A percentile compares a stretch with the other conserved stretches of the same genome.
These are phyloP conservation scores for Brachypodius melanocephalos DNA, from an alignment of 2,113 vertebrate species.

Conservation along the genomic window DNA sequence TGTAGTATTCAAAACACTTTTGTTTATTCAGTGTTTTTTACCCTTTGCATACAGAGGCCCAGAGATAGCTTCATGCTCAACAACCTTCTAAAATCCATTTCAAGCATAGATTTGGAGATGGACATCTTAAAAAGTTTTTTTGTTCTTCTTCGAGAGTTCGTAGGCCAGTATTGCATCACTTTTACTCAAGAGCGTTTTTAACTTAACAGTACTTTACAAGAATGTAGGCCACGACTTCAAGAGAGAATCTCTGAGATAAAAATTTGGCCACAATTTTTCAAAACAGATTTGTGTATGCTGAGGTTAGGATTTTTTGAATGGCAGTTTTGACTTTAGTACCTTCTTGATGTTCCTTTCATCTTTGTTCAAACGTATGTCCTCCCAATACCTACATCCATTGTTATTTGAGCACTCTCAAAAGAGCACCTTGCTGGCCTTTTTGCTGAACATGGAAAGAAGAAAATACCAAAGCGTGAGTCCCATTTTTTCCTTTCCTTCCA, in stretches of 20 bases:
- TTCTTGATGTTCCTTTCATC: neutral
- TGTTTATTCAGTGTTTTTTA: neutral
- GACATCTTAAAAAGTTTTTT: neutral
- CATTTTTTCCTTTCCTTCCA: neutral
- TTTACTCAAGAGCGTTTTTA: neutral
- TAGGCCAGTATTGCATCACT: neutral
- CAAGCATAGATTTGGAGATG: neutral
- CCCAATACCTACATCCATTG: neutral
- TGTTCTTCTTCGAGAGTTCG: neutral
- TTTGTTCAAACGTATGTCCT: neutral
- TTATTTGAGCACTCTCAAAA: neutral
- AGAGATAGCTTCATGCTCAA: neutral
- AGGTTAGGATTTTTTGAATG: neutral
- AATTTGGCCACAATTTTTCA: neutral
- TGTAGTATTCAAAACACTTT: neutral
- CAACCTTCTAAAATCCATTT: neutral
- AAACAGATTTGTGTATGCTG: accelerated
- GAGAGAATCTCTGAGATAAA: neutral
- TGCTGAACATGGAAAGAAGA: neutral
- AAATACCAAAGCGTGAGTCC: accelerated
- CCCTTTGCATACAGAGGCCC: neutral
- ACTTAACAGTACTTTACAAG: neutral
- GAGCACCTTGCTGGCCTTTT: neutral
- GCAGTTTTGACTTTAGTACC: neutral
- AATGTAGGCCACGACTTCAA: neutral